Conservation (phyloP, 2,888 invertebrate genomes). For the Drosophila robusta region DNA sequence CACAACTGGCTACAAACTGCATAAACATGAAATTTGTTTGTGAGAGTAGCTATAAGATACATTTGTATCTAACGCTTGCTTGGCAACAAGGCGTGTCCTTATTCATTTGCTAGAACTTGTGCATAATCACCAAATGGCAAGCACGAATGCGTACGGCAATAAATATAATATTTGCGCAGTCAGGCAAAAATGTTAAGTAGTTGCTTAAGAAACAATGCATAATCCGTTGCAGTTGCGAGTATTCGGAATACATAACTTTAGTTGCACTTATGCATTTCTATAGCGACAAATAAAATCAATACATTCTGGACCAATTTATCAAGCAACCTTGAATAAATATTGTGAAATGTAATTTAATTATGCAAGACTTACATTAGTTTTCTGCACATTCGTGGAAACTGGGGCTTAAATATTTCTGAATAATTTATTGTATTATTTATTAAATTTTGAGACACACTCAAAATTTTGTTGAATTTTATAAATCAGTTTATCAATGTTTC, state of each 20-base stretch:
- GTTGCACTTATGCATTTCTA: background rate
- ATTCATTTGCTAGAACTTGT: constrained; percentile 6
- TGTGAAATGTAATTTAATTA: background rate
- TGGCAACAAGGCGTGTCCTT: background rate
- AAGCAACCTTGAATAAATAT: background rate
- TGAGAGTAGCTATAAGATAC: constrained; percentile 28
- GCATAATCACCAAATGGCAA: constrained; percentile 17
- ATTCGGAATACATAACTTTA: constrained; percentile 4
- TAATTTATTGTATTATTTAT: no score
- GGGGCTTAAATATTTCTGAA: no score
- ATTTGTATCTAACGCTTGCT: constrained; percentile 43
- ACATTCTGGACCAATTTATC: background rate
- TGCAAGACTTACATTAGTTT: background rate
- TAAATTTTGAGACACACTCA: no score
- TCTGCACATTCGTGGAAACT: no score
- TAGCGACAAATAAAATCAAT: constrained; percentile 3
- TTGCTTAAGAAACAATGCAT: constrained; percentile 5
- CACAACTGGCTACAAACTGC: constrained; percentile 63
- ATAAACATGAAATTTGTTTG: constrained; percentile 67
- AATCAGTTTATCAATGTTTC: no score
- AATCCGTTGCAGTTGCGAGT: constrained; percentile 5
- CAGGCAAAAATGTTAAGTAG: constrained; percentile 24
- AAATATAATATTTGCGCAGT: constrained; percentile 34
- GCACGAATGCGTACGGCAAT: constrained; percentile 27
- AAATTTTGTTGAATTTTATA: no score